Percentiles rank a stretch among this genome's conserved stretches.
Conservation (phyloP, 2,797 vertebrate genomes). For the Muscicapa comitata region DNA sequence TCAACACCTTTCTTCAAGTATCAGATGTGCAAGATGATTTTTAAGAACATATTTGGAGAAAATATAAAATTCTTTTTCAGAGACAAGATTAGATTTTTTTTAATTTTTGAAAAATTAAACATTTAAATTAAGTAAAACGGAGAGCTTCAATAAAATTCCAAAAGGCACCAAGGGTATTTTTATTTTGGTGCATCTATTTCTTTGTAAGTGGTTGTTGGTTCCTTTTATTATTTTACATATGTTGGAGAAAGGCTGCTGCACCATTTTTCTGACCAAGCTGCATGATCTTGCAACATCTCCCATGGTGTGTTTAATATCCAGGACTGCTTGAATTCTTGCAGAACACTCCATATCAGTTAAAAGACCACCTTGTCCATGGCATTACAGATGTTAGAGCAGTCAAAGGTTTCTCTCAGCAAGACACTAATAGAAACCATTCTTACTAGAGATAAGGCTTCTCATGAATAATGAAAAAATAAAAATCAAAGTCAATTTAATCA, state of each 20-base stretch:
- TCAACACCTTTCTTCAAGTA: neutral
- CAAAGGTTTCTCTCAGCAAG: constrained; percentile 7
- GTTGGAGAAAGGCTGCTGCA: neutral
- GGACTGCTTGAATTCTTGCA: neutral
- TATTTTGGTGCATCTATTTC: neutral
- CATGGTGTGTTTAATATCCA: neutral
- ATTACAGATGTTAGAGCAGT: neutral
- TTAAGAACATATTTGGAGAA: neutral
- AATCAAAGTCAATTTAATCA: neutral
- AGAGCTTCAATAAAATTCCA: neutral
- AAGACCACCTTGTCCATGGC: neutral
- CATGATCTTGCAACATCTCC: neutral
- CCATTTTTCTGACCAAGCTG: neutral
- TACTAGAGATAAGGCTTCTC: neutral
- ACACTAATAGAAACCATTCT: neutral
- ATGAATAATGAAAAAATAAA: neutral
- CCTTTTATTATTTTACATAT: neutral
- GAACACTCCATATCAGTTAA: neutral
- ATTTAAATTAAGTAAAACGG: neutral
- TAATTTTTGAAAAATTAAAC: neutral
- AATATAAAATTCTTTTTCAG: neutral
- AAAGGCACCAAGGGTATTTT: neutral
- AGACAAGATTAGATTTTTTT: neutral
- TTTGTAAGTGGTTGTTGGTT: neutral
- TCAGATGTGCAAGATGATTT: neutral